These are phyloP conservation scores for Chiroxiphia lanceolata DNA, from an alignment of 2,797 vertebrate genomes.

Conservation along the genomic window DNA sequence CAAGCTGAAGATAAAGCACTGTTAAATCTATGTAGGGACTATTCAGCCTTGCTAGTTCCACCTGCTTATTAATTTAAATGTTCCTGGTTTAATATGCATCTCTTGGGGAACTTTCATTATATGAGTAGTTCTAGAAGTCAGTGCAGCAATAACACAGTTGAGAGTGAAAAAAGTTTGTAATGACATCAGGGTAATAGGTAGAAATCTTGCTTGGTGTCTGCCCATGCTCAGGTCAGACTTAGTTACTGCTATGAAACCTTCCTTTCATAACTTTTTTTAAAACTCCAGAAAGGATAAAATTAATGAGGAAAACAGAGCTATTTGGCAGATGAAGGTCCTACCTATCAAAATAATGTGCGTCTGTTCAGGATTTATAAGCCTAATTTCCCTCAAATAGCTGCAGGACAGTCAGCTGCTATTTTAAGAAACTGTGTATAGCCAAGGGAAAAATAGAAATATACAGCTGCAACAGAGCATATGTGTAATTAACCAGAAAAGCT, in stretches of 20 bases:
- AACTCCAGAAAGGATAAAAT: neutral
- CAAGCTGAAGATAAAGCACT: neutral
- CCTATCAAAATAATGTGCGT: slow-evolving; percentile 30
- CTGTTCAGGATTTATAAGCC: neutral
- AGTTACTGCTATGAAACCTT: neutral
- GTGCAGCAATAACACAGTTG: neutral
- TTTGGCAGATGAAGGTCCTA: neutral
- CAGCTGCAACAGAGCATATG: neutral
- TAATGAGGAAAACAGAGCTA: neutral
- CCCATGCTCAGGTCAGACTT: neutral
- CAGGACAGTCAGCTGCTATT: neutral
- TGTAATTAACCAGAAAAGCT: neutral
- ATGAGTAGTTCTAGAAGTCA: neutral
- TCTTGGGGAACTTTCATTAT: neutral
- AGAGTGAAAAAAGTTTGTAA: neutral
- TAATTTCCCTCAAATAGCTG: neutral
- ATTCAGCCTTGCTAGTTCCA: neutral
- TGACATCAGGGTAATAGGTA: neutral
- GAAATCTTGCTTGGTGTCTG: neutral
- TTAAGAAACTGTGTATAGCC: neutral
- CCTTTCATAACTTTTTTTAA: neutral
- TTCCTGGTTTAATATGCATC: neutral
- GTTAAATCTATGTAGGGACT: neutral
- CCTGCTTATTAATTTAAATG: neutral
- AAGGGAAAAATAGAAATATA: slow-evolving; percentile 7